Conservation (phyloP, 2,888 invertebrate species). For the Lobophora halterata region DNA sequence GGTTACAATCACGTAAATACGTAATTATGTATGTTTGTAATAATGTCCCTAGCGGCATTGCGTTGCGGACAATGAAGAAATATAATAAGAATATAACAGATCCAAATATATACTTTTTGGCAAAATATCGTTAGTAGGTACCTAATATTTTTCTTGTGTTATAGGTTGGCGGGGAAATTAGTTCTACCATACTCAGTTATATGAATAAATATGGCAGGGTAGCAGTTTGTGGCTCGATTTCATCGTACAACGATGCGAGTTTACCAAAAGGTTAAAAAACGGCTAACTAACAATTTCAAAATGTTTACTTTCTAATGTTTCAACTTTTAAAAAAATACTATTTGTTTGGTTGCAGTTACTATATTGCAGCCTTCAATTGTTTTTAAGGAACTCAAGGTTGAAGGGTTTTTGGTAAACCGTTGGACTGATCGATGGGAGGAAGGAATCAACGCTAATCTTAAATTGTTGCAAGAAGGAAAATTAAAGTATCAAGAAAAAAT, state of each 20-base stretch:
- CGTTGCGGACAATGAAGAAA: too few relatives aligned
- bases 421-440: constrained; percentile 83
- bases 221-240: constrained; percentile 86
- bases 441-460: constrained; percentile 82
- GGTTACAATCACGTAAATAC: too few relatives aligned
- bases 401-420: constrained; percentile 82
- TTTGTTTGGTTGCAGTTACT: constrained; percentile 48
- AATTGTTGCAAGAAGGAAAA: constrained; percentile 85
- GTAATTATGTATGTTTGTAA: too few relatives aligned
- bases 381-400: constrained; percentile 83
- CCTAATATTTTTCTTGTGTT: constrained; percentile 13
- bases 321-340: too few relatives aligned
- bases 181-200: constrained; percentile 81
- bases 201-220: constrained; percentile 85
- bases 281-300: background rate
- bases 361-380: constrained; percentile 82
- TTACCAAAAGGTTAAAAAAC: constrained; percentile 58
- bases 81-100: background rate
- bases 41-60: too few relatives aligned
- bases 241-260: constrained; percentile 80
- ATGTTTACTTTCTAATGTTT: background rate
- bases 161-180: constrained; percentile 87
- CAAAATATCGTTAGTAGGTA: too few relatives aligned
- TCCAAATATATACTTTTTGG: background rate
- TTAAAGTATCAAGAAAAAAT: constrained; percentile 85